Evolutionary conservation across 2,888 invertebrate genomes (phyloP).

Genomic region (Diarsia dahlii): DNA sequence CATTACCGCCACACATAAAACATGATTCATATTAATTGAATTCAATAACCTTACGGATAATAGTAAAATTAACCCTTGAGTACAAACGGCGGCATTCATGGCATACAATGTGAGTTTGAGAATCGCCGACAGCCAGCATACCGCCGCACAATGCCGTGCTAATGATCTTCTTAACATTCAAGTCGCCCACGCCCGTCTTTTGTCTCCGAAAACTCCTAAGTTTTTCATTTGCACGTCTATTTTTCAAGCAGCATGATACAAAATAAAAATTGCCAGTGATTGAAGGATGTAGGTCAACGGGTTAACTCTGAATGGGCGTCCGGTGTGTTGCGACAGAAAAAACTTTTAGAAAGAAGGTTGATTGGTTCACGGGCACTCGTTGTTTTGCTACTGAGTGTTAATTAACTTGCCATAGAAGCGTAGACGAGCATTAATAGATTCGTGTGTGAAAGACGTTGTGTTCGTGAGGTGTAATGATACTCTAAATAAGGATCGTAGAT

Average conservation of each 20-base stretch:
- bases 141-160: constrained; percentile 82
- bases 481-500: not conserved
- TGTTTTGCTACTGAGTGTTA: constrained; percentile 79
- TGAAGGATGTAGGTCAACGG: constrained; percentile 87
- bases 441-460: constrained; percentile 33
- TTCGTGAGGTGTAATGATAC: constrained; percentile 25
- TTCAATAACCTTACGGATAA: constrained; percentile 67
- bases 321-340: constrained; percentile 75
- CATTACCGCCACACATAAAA: constrained; percentile 55
- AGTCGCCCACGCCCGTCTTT: constrained; percentile 87
- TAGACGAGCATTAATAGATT: constrained; percentile 59
- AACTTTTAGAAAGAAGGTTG: constrained; percentile 74
- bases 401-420: constrained; percentile 71
- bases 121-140: constrained; percentile 70
- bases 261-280: constrained; percentile 79
- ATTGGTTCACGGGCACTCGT: constrained; percentile 79
- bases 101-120: constrained; percentile 77
- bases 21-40: constrained; percentile 63
- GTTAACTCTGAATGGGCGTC: constrained; percentile 76
- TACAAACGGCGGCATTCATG: constrained; percentile 53
- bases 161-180: constrained; percentile 90
- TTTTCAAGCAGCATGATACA: constrained; percentile 86
- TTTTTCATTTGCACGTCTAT: constrained; percentile 85
- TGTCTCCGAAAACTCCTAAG: constrained; percentile 85
- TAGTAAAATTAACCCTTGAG: constrained; percentile 64